These are phyloP conservation scores for Phenacoccus solenopsis DNA, from an alignment of 1,140 invertebrate species.

Conservation along the genomic window DNA sequence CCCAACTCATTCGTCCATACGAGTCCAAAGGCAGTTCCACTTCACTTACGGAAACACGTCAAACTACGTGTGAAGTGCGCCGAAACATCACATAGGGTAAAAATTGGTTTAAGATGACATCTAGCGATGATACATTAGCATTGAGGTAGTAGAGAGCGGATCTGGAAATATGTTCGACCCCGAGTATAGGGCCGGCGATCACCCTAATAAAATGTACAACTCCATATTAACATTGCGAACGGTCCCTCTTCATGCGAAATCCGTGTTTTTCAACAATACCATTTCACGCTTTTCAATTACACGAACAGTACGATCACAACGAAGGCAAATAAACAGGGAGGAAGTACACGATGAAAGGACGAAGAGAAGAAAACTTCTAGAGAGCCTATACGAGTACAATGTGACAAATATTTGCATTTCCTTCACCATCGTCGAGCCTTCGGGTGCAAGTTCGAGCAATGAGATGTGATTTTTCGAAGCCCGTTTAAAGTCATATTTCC, in stretches of 20 bases:
- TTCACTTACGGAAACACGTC: too few relatives aligned
- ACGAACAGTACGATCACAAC: neutral
- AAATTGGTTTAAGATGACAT: too few relatives aligned
- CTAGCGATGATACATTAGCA: too few relatives aligned
- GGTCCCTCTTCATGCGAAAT: neutral
- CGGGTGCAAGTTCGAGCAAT: too few relatives aligned
- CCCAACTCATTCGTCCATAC: too few relatives aligned
- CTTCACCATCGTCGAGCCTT: too few relatives aligned
- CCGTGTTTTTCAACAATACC: neutral
- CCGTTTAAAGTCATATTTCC: too few relatives aligned
- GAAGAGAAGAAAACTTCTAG: neutral
- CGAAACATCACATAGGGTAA: too few relatives aligned
- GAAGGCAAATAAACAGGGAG: neutral
- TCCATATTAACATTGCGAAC: neutral
- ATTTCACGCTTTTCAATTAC: constrained; percentile 1
- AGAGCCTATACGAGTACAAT: too few relatives aligned
- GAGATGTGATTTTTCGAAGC: too few relatives aligned
- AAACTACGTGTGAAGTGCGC: too few relatives aligned
- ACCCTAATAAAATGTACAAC: neutral
- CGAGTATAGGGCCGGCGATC: neutral
- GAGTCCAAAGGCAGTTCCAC: too few relatives aligned
- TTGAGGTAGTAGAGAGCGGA: neutral
- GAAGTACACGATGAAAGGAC: neutral
- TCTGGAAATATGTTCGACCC: neutral
- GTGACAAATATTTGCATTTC: neutral